phyloP scores from a whole-genome alignment of 2,797 vertebrate species.

The Toxotes lorentzi region DNA sequence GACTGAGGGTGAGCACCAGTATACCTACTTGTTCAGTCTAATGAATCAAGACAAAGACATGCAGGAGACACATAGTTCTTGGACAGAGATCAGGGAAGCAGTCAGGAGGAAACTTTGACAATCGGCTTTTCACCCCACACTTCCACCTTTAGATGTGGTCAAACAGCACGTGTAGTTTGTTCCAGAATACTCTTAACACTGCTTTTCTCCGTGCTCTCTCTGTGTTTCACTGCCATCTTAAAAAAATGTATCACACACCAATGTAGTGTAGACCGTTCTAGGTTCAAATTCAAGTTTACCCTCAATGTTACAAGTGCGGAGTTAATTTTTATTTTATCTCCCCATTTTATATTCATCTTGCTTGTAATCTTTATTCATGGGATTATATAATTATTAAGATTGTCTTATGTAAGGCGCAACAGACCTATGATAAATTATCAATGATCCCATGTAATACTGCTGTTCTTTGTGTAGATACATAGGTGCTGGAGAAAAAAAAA shows the following conservation, averaged over 20 bases:
- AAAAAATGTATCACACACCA: constrained; percentile 18
- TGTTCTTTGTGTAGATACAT: constrained; percentile 45
- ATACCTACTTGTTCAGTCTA: constrained; percentile 25
- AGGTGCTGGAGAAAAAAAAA: constrained; percentile 62
- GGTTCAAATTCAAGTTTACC: constrained; percentile 48
- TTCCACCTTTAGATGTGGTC: constrained; percentile 31
- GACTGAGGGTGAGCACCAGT: constrained; percentile 2
- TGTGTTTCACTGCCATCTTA: neutral
- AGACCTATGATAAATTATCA: constrained; percentile 56
- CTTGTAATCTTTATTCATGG: constrained; percentile 61
- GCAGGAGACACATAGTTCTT: constrained; percentile 27
- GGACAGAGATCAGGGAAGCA: constrained; percentile 34
- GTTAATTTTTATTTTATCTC: constrained; percentile 31
- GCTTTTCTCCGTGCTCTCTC: constrained; percentile 5
- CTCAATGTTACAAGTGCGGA: constrained; percentile 26
- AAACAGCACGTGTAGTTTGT: constrained; percentile 18
- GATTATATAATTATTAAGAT: constrained; percentile 56
- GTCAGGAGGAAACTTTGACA: constrained; percentile 25
- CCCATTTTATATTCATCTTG: constrained; percentile 27
- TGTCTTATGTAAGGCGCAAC: constrained; percentile 49
- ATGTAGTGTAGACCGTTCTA: neutral
- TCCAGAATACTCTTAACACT: constrained; percentile 16
- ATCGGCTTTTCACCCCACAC: neutral
- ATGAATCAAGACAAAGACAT: constrained; percentile 47
- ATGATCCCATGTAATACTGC: constrained; percentile 48